Percentiles rank a stretch among this genome's conserved stretches.
Evolutionary conservation across 2,797 vertebrate genomes (phyloP).

Genomic region (Halcyon badia): DNA sequence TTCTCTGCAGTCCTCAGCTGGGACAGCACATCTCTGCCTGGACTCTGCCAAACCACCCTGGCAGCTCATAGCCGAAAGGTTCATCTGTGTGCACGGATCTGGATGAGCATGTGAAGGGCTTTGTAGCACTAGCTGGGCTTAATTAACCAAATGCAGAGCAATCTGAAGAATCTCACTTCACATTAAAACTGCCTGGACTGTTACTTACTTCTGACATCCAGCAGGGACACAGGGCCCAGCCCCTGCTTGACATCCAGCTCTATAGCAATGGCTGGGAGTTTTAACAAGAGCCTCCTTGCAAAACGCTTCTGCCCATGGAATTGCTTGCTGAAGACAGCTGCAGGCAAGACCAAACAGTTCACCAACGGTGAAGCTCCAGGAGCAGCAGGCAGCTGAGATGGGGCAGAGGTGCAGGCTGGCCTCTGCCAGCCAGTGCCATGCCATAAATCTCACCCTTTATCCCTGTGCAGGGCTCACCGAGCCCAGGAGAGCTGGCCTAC

Average conservation of each 20-base stretch:
- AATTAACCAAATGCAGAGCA: not conserved
- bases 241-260: not conserved
- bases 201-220: not conserved
- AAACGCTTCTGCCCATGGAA: not conserved
- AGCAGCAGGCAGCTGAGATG: not conserved
- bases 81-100: not conserved
- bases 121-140: not conserved
- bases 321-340: not conserved
- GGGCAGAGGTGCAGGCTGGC: not conserved
- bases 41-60: not conserved
- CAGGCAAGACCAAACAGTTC: not conserved
- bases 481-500: not conserved
- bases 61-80: not conserved
- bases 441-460: not conserved
- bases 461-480: not conserved
- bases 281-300: not conserved
- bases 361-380: not conserved
- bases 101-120: not conserved
- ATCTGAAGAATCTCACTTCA: not conserved
- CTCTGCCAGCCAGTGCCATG: not conserved
- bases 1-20: not conserved
- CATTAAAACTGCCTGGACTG: not conserved
- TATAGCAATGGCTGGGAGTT: not conserved
- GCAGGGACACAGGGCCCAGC: not conserved
- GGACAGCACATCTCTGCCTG: not conserved